Evolutionary conservation across 2,888 invertebrate genomes (phyloP).

Genomic region (Cerastis rubricosa): DNA sequence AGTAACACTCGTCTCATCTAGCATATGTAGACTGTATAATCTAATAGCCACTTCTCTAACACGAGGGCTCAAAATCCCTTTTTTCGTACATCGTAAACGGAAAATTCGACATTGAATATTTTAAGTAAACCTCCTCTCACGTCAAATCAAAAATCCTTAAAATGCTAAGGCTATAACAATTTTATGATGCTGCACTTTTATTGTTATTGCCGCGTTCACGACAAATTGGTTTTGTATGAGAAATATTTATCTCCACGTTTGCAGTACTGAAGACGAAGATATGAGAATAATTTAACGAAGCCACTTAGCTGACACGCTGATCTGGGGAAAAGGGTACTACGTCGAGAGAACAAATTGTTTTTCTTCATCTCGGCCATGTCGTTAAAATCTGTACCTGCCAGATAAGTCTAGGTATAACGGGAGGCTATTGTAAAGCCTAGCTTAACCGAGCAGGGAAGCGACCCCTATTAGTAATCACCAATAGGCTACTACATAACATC

Average conservation of each 20-base stretch:
- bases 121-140: slow-evolving; percentile 74
- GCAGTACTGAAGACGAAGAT: slow-evolving; percentile 38
- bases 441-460: neutral
- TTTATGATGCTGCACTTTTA: slow-evolving; percentile 79
- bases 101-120: slow-evolving; percentile 76
- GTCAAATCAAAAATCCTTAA: slow-evolving; percentile 79
- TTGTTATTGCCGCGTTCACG: slow-evolving; percentile 71
- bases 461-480: slow-evolving; percentile 39
- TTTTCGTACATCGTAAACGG: slow-evolving; percentile 82
- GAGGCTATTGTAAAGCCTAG: slow-evolving; percentile 17
- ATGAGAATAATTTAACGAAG: slow-evolving; percentile 46
- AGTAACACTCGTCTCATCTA: slow-evolving; percentile 70
- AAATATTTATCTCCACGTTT: slow-evolving; percentile 62
- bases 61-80: slow-evolving; percentile 75
- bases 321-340: slow-evolving; percentile 28
- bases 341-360: slow-evolving; percentile 18
- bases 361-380: slow-evolving; percentile 26
- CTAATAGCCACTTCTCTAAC: slow-evolving; percentile 76
- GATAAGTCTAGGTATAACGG: slow-evolving; percentile 1
- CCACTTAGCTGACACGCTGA: slow-evolving; percentile 29
- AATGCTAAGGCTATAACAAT: slow-evolving; percentile 72
- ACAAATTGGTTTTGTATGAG: slow-evolving; percentile 76
- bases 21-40: slow-evolving; percentile 79
- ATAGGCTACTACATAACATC: slow-evolving; percentile 26
- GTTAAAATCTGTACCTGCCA: slow-evolving; percentile 43